Evolutionary conservation across 2,888 invertebrate genomes (phyloP).

Genomic region (Escarpia spicata): DNA sequence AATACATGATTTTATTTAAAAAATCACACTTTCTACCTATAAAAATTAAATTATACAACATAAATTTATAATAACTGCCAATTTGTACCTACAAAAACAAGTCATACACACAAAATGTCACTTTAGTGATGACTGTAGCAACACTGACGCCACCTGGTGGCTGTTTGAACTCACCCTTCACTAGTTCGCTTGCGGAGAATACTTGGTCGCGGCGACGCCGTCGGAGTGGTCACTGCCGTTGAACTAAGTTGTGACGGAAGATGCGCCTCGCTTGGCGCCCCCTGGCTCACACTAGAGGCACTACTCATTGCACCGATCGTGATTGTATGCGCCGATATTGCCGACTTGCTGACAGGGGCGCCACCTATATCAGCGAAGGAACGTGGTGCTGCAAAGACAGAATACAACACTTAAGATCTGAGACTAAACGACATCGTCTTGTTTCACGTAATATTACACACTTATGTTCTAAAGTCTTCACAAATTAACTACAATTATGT

Average conservation of each 20-base stretch:
- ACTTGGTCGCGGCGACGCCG: conserved; percentile 35
- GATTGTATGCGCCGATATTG: neutral
- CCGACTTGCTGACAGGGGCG: neutral
- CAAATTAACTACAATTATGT: no score
- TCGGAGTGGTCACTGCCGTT: neutral
- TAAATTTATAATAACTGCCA: no score
- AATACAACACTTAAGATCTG: neutral
- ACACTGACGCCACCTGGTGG: neutral
- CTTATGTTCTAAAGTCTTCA: no score
- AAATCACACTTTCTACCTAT: no score
- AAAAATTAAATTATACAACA: no score
- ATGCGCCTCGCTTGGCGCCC: neutral
- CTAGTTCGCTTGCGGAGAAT: conserved; percentile 36
- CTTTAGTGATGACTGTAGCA: no score
- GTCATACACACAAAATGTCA: no score
- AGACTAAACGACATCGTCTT: no score
- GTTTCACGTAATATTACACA: no score
- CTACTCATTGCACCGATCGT: neutral
- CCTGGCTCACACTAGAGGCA: neutral
- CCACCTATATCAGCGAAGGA: neutral
- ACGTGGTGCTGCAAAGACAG: neutral
- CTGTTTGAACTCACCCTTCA: conserved; percentile 22
- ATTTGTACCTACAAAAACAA: no score
- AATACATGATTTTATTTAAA: no score
- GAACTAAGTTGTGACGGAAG: neutral